Percentiles rank a stretch among this genome's conserved stretches.
These are phyloP conservation scores for Bicyclus anynana DNA, from an alignment of 1,140 invertebrate genomes.

Conservation along the genomic window DNA sequence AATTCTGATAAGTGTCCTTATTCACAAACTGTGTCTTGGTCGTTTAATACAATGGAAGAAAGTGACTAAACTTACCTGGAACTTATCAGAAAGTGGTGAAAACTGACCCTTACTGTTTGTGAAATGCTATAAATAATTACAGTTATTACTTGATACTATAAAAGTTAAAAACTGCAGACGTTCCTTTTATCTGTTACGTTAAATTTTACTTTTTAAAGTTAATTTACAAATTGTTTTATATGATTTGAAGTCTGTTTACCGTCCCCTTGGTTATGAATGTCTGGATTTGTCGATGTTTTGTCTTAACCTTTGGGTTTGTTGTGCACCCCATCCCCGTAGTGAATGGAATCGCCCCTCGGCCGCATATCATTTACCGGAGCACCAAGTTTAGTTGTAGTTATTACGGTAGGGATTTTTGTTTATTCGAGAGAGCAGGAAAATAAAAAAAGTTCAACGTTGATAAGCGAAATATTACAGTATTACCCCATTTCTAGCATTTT, in stretches of 20 bases:
- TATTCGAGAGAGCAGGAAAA: conserved; percentile 32
- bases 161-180: conserved; percentile 25
- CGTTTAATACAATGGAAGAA: too few relatives aligned
- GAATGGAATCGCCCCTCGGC: conserved; percentile 28
- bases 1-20: too few relatives aligned
- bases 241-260: conserved; percentile 37
- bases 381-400: conserved; percentile 20
- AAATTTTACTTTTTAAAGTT: conserved; percentile 28
- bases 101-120: too few relatives aligned
- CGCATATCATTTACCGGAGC: conserved; percentile 20
- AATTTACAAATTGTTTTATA: conserved; percentile 28
- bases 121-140: too few relatives aligned
- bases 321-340: conserved; percentile 51
- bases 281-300: conserved; percentile 49
- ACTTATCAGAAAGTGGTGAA: too few relatives aligned
- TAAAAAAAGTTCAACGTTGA: too few relatives aligned
- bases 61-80: too few relatives aligned
- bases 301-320: conserved; percentile 45
- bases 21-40: too few relatives aligned
- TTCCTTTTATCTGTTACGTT: conserved; percentile 29
- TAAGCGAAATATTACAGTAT: too few relatives aligned
- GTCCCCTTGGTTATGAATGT: conserved; percentile 31
- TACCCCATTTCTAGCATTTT: too few relatives aligned
- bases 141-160: too few relatives aligned
- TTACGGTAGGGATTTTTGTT: conserved; percentile 12